Percentiles rank a stretch among this genome's conserved stretches.
Evolutionary conservation across 2,797 vertebrate genomes (phyloP).

Genomic region (Varecia variegata): DNA sequence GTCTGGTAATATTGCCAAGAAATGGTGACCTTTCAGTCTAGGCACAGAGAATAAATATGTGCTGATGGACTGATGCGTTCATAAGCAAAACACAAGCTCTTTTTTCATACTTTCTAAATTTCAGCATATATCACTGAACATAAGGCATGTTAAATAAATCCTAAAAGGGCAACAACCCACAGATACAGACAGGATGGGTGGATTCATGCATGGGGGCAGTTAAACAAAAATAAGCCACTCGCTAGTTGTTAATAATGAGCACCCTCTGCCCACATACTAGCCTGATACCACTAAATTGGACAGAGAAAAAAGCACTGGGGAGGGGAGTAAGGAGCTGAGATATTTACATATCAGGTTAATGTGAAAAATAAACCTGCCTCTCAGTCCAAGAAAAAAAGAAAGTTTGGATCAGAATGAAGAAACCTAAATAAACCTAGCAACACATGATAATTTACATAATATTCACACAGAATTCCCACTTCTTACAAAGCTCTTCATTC

Average conservation of each 20-base stretch:
- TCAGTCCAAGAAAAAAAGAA: neutral
- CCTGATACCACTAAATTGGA: neutral
- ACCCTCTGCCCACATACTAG: neutral
- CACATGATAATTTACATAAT: neutral
- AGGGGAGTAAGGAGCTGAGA: neutral
- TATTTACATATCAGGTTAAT: neutral
- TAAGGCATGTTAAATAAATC: slow-evolving; percentile 8
- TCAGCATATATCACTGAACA: neutral
- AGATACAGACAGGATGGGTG: neutral
- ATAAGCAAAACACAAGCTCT: neutral
- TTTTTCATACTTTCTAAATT: slow-evolving; percentile 7
- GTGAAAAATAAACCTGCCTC: neutral
- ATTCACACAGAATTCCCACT: neutral
- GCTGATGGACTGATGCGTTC: neutral
- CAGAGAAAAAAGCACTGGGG: neutral
- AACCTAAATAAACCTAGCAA: slow-evolving; percentile 34
- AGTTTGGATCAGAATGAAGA: neutral
- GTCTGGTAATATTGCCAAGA: neutral
- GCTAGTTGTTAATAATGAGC: neutral
- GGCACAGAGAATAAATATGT: neutral
- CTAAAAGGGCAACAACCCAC: neutral
- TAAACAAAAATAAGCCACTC: neutral
- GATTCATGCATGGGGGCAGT: neutral
- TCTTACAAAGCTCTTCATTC: slow-evolving; percentile 4
- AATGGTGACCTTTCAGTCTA: neutral